A percentile compares a stretch with the other conserved stretches of the same genome.
phyloP scores from a whole-genome alignment of 2,888 invertebrate species.

The Lycocerus yunnanus region DNA sequence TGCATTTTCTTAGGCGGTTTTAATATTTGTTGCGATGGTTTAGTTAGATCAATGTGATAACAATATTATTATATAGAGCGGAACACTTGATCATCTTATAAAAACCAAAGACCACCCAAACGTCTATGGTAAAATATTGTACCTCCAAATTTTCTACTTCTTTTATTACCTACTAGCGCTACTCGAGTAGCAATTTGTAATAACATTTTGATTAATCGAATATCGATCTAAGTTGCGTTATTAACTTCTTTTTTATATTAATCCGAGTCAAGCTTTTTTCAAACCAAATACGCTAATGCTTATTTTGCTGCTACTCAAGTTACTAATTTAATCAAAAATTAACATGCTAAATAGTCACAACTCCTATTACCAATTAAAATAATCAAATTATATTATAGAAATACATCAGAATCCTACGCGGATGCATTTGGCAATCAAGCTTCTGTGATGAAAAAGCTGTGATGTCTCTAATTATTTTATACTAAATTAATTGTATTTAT shows the following conservation, averaged over 20 bases:
- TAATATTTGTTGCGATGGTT: constrained; percentile 16
- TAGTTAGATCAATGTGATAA: constrained; percentile 28
- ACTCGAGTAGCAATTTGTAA: constrained; percentile 25
- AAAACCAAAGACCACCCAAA: constrained; percentile 36
- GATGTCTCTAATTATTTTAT: too few relatives aligned
- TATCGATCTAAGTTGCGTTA: constrained; percentile 18
- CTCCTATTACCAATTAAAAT: background rate
- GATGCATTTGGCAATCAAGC: too few relatives aligned
- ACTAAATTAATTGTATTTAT: too few relatives aligned
- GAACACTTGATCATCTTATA: constrained; percentile 27
- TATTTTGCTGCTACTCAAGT: background rate
- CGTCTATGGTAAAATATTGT: constrained; percentile 29
- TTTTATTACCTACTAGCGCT: constrained; percentile 23
- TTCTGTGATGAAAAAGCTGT: too few relatives aligned
- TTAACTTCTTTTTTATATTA: constrained; percentile 11
- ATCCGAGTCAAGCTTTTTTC: background rate
- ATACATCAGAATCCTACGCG: too few relatives aligned
- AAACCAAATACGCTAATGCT: background rate
- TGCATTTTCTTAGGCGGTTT: constrained; percentile 16
- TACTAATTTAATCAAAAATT: background rate
- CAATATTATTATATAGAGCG: constrained; percentile 21
- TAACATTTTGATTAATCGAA: constrained; percentile 29
- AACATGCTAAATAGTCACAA: background rate
- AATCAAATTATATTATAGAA: too few relatives aligned
- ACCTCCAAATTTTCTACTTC: constrained; percentile 17